Conservation (phyloP, 2,797 vertebrate species). For the Anableps anableps region DNA sequence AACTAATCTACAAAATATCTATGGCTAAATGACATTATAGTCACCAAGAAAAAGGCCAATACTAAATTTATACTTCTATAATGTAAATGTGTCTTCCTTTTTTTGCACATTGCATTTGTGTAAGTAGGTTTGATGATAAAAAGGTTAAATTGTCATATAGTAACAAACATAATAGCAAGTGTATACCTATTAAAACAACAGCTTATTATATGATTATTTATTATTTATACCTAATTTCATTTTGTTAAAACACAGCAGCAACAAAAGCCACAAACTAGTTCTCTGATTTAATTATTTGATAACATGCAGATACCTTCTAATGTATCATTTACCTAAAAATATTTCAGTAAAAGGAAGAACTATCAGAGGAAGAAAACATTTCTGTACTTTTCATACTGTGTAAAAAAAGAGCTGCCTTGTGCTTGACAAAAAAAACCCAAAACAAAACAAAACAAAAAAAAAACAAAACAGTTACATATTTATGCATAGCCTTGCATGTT, state of each 20-base stretch:
- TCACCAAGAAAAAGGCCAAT: not conserved
- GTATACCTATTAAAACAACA: not conserved
- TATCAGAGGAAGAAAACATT: not conserved
- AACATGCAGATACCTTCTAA: not conserved
- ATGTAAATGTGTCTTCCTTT: conserved; percentile 19
- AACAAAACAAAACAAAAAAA: not conserved
- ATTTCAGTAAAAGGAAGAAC: not conserved
- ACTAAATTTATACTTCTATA: not conserved
- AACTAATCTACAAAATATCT: not conserved
- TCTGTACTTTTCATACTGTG: not conserved
- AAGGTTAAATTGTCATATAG: not conserved
- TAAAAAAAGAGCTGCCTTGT: conserved; percentile 60
- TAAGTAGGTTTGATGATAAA: not conserved
- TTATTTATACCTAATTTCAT: too few relatives aligned
- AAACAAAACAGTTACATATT: conserved; percentile 59
- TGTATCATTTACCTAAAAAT: not conserved
- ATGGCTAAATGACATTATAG: not conserved
- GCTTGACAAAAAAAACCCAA: conserved; percentile 31
- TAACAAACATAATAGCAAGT: not conserved
- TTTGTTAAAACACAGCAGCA: not conserved
- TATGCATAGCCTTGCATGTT: conserved; percentile 74
- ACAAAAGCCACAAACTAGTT: not conserved
- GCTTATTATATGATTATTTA: too few relatives aligned
- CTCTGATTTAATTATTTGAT: not conserved
- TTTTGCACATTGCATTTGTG: conserved; percentile 58